Evolutionary conservation across 2,888 invertebrate species (phyloP).

Genomic region (Lydus trimaculatus): DNA sequence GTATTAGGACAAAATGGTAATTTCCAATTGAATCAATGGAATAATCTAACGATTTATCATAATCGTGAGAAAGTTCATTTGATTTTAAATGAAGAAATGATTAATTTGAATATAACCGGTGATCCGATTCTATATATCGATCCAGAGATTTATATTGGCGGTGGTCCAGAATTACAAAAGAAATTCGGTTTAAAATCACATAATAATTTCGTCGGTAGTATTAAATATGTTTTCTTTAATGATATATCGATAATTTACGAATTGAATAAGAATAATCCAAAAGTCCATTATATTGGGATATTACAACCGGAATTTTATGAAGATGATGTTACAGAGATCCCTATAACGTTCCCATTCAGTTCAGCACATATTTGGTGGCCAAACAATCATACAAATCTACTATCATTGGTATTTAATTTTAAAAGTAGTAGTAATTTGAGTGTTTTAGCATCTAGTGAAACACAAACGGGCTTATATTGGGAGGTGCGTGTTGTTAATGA

Average conservation of each 20-base stretch:
- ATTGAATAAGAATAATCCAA: slow-evolving; percentile 82
- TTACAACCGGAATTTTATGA: slow-evolving; percentile 85
- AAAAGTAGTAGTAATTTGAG: slow-evolving; percentile 82
- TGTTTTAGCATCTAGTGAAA: slow-evolving; percentile 85
- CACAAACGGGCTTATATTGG: slow-evolving; percentile 83
- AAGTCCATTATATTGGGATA: slow-evolving; percentile 67
- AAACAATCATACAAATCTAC: slow-evolving; percentile 73
- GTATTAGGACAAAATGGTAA: slow-evolving; percentile 73
- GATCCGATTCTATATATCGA: slow-evolving; percentile 84
- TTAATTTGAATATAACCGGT: slow-evolving; percentile 75
- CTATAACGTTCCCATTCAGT: slow-evolving; percentile 90
- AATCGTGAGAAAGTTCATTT: slow-evolving; percentile 76
- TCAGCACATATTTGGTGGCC: slow-evolving; percentile 93
- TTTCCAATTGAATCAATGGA: slow-evolving; percentile 76
- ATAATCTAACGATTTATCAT: slow-evolving; percentile 87
- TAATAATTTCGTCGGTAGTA: slow-evolving; percentile 75
- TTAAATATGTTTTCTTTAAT: slow-evolving; percentile 93
- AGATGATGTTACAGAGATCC: slow-evolving; percentile 84
- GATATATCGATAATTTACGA: slow-evolving; percentile 92
- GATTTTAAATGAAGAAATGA: slow-evolving; percentile 76
- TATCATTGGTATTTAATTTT: slow-evolving; percentile 85
- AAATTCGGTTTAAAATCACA: slow-evolving; percentile 71
- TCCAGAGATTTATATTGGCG: slow-evolving; percentile 91
- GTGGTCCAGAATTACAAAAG: slow-evolving; percentile 77
- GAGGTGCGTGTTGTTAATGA: slow-evolving; percentile 87